Percentiles rank a stretch among this genome's conserved stretches.
Conservation (phyloP, 2,113 vertebrate genomes). For the Ceyx melanurus region DNA sequence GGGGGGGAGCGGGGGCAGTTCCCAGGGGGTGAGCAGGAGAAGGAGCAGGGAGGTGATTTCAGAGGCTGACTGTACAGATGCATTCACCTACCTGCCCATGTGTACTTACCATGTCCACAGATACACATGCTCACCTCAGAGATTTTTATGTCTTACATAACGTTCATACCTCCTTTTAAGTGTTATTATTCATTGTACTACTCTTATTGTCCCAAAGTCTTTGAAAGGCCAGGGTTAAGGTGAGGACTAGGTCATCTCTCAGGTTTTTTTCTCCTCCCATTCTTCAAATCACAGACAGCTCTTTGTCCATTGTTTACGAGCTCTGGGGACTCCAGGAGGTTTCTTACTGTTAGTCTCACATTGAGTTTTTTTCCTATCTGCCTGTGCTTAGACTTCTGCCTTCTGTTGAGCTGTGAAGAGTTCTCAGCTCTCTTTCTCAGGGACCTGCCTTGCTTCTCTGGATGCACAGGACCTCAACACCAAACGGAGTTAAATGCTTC, state of each 20-base stretch:
- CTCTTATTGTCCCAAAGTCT: neutral
- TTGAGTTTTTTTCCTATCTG: neutral
- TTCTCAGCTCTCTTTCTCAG: neutral
- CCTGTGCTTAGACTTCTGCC: neutral
- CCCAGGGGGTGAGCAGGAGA: neutral
- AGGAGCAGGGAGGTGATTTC: neutral
- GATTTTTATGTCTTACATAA: neutral
- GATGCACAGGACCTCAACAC: rapidly evolving
- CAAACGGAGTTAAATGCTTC: neutral
- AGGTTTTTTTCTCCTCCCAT: neutral
- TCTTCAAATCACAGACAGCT: neutral
- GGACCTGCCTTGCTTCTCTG: neutral
- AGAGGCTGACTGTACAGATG: neutral
- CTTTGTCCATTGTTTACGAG: neutral
- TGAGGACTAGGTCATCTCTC: neutral
- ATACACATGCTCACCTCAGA: neutral
- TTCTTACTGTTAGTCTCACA: neutral
- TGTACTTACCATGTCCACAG: rapidly evolving
- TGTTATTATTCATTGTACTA: neutral
- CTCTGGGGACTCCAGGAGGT: neutral
- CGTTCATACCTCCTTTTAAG: neutral
- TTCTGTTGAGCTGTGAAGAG: neutral
- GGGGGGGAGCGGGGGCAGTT: neutral
- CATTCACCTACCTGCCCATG: neutral
- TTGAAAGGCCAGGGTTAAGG: neutral